Evolutionary conservation across 2,888 invertebrate genomes (phyloP).

Genomic region (Creontiades dilutus): DNA sequence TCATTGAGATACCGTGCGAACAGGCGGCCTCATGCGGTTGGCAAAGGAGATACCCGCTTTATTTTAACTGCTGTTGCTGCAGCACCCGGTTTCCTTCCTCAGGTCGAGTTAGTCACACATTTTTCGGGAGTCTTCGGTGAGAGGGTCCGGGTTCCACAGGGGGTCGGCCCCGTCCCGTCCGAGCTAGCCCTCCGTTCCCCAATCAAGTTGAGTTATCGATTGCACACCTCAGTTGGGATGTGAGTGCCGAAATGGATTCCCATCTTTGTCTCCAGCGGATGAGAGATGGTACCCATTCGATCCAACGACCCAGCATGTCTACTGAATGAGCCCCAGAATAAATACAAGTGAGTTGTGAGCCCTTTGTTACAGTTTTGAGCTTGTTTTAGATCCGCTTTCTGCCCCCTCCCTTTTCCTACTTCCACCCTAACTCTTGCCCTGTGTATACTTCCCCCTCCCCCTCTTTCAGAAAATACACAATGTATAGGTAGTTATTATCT

Average conservation of each 20-base stretch:
- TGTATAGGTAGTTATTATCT: background rate
- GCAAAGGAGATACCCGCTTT: background rate
- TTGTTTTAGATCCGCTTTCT: conserved; percentile 37
- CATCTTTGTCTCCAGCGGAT: conserved; percentile 33
- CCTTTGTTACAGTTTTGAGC: conserved; percentile 2
- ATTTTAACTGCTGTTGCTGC: background rate
- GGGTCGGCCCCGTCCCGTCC: conserved; percentile 21
- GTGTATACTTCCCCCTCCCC: background rate
- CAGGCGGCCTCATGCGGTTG: conserved; percentile 34
- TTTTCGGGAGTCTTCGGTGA: background rate
- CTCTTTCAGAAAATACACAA: background rate
- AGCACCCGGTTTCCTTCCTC: background rate
- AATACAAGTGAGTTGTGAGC: conserved; percentile 43
- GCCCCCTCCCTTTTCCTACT: conserved; percentile 1
- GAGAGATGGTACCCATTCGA: conserved; percentile 53
- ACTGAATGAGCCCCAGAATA: conserved; percentile 57
- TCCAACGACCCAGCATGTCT: background rate
- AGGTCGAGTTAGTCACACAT: background rate
- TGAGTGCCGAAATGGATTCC: conserved; percentile 62
- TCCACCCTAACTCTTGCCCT: conserved; percentile 37
- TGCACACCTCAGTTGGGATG: conserved; percentile 60
- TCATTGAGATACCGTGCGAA: conserved; percentile 59
- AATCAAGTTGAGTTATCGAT: conserved; percentile 50
- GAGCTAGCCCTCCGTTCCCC: conserved; percentile 35
- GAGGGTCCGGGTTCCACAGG: conserved; percentile 34